Conservation (phyloP, 2,113 vertebrate species). For the Anas platyrhynchos region DNA sequence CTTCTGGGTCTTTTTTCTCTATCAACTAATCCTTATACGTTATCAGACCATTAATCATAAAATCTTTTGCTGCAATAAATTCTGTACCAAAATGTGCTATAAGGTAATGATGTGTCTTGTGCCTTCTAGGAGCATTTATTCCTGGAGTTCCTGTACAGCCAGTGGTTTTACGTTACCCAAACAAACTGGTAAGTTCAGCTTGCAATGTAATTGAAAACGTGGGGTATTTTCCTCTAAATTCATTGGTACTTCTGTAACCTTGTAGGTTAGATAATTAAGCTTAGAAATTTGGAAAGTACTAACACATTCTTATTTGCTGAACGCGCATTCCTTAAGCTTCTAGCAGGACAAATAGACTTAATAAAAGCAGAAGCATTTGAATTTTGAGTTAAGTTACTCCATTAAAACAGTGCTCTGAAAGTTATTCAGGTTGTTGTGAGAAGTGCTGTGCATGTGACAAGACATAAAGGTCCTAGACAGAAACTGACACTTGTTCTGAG, state of each 20-base stretch:
- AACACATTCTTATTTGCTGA: background rate
- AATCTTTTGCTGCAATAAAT: background rate
- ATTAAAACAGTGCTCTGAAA: background rate
- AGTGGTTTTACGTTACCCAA: constrained; percentile 93
- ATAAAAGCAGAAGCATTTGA: too few relatives aligned
- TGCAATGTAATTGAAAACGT: background rate
- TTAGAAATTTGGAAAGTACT: background rate
- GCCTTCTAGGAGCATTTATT: constrained; percentile 90
- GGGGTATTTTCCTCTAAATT: background rate
- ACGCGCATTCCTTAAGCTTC: background rate
- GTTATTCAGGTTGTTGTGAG: background rate
- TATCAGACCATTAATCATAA: background rate
- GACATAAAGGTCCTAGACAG: background rate
- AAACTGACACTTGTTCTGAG: background rate
- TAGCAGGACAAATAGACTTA: background rate
- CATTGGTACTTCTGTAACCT: background rate
- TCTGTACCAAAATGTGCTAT: background rate
- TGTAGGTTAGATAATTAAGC: background rate
- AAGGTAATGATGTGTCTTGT: background rate
- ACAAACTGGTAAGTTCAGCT: constrained; percentile 86
- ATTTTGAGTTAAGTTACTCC: background rate
- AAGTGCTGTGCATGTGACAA: background rate
- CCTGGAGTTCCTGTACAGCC: constrained; percentile 96
- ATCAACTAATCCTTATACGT: background rate
- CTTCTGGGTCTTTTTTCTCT: background rate